phyloP scores from a whole-genome alignment of 2,888 invertebrate genomes.

The Drosophila borborema region DNA sequence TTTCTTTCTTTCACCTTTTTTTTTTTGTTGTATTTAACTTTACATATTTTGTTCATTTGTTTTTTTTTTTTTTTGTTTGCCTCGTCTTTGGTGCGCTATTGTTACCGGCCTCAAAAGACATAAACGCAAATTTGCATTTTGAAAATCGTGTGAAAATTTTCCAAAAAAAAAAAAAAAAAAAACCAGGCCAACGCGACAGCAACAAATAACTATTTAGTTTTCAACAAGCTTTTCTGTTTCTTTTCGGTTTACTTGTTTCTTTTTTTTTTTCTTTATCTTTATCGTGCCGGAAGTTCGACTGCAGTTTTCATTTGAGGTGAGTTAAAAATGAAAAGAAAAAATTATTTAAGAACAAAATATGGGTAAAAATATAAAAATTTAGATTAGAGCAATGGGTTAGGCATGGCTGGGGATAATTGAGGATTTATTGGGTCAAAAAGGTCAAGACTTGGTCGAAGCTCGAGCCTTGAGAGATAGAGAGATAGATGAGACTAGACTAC shows the following conservation, averaged over 20 bases:
- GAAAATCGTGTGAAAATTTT: constrained; percentile 72
- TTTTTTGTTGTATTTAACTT: constrained; percentile 11
- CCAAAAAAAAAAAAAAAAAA: constrained; percentile 15
- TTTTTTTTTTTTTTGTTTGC: not conserved
- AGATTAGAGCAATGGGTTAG: not conserved
- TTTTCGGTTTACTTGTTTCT: constrained; percentile 22
- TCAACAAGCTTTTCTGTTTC: constrained; percentile 30
- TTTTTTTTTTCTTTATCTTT: constrained; percentile 21
- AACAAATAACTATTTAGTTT: constrained; percentile 38
- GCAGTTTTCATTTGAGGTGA: constrained; percentile 65
- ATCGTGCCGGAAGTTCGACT: constrained; percentile 46
- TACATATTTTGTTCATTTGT: constrained; percentile 1
- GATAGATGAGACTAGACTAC: not conserved
- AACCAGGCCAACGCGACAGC: constrained; percentile 57
- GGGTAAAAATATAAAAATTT: not conserved
- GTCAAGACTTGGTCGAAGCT: not conserved
- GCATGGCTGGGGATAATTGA: not conserved
- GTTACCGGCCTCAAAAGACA: constrained; percentile 50
- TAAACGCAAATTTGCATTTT: constrained; percentile 75
- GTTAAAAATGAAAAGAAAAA: constrained; percentile 19
- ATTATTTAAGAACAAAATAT: not conserved
- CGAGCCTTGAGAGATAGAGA: too few species aligned
- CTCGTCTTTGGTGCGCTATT: constrained; percentile 26
- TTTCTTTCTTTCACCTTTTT: constrained; percentile 30
- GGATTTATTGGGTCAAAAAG: not conserved